phyloP scores from a whole-genome alignment of 2,797 vertebrate genomes.

The Allobates femoralis region DNA sequence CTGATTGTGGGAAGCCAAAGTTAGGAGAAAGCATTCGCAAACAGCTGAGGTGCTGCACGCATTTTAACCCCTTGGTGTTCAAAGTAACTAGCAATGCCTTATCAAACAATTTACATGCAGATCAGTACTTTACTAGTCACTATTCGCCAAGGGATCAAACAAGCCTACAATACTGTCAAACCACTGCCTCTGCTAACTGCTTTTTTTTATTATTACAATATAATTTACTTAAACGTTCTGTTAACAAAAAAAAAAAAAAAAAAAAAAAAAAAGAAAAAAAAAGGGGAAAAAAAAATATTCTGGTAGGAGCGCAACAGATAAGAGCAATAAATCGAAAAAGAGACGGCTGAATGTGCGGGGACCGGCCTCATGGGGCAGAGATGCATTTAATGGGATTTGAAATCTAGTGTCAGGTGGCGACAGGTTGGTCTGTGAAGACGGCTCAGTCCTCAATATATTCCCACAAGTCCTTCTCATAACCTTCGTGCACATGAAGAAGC shows the following conservation, averaged over 20 bases:
- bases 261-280: constrained; percentile 40
- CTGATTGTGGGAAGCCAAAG: constrained; percentile 38
- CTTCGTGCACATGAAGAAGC: constrained; percentile 99
- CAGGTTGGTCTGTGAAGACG: constrained; percentile 68
- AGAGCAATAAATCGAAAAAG: constrained; percentile 43
- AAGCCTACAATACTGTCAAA: constrained; percentile 98
- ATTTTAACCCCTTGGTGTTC: constrained; percentile 41
- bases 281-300: constrained; percentile 15
- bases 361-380: constrained; percentile 60
- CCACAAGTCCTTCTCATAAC: constrained; percentile 99
- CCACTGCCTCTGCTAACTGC: constrained; percentile 85
- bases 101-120: constrained; percentile 4
- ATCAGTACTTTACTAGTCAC: constrained; percentile 61
- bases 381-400: constrained; percentile 58
- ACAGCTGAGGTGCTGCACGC: constrained; percentile 51
- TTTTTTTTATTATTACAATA: constrained; percentile 98
- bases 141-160: constrained; percentile 64
- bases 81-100: constrained; percentile 31
- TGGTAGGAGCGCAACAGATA: constrained; percentile 50
- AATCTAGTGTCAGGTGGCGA: constrained; percentile 61
- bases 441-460: constrained; percentile 99
- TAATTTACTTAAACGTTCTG: constrained; percentile 96
- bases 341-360: constrained; percentile 63
- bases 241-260: constrained; percentile 89
- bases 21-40: constrained; percentile 47